Base-by-base conservation (phyloP, 2,888 invertebrate genomes). In the Sphinx pinastri region DNA sequence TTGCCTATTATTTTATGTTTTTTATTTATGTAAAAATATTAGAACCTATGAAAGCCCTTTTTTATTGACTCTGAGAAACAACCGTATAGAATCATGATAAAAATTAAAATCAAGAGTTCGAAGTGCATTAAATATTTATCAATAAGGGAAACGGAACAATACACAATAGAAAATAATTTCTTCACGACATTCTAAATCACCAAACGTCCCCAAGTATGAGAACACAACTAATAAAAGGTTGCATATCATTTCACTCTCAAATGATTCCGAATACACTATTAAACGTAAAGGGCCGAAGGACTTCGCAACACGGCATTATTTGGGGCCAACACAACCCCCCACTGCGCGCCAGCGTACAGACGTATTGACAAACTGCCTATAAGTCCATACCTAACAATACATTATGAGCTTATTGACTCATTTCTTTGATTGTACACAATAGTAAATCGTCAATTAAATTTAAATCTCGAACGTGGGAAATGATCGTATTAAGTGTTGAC, bases 321-420 rank as follows among this genome's bases (percentile, higher is more conserved):
- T 79, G 79, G 83, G 79, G 76, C 83, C 80, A 81, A 82, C 83
- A 82, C 73, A 79, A 78, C 84, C 81, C 88, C 90, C 89, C 90
- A 90, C 88, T 81, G 81, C 60, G 70, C 88, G 71, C 82, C 73
- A 87, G 86, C 78, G 81, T 83, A 72, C 80, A 78, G 75, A 75
- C 82, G 87, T 93, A 93, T 93, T 92, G 93, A 93, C 89, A 92
- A 88, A 91, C 87, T 92, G 92, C 92, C 91, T 93, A 93, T 93
- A 92, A 89, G 85, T 89, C 89, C 85, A 89, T 86, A 91, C 89
- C 91, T 88, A 91, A 93, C 92, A 93, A 93, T 85, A 78, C 78
- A 80, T 84, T 84, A 87, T 81, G 85, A 84, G 84, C 86, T 86
- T 92, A 93, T 93, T 93, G 93, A 93, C 93, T 92, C 84, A 89